A percentile compares a stretch with the other conserved stretches of the same genome.
Evolutionary conservation across 2,113 vertebrate species (phyloP).

Genomic region (Martes martes): DNA sequence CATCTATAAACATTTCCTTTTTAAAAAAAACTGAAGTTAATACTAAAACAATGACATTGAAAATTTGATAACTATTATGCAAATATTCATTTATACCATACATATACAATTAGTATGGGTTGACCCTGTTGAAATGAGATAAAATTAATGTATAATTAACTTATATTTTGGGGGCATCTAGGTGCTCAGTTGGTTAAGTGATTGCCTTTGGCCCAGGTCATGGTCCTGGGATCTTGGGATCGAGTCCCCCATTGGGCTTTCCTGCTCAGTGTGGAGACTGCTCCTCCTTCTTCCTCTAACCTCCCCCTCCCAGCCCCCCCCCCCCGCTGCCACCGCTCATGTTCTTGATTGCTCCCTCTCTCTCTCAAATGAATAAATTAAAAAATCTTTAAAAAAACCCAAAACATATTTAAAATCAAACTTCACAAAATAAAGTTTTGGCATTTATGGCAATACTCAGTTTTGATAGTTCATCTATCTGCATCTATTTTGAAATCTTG

Average conservation of each 20-base stretch:
- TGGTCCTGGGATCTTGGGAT: not conserved
- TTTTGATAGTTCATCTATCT: not conserved
- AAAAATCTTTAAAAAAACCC: not conserved
- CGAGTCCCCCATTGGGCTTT: not conserved
- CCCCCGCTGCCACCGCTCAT: not conserved
- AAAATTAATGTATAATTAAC: not conserved
- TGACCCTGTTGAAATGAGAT: not conserved
- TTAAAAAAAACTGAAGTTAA: not conserved
- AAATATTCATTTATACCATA: not conserved
- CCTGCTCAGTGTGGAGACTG: not conserved
- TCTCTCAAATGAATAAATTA: not conserved
- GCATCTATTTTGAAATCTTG: not conserved
- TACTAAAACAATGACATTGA: not conserved
- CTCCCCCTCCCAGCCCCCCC: too few species aligned
- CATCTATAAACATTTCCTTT: not conserved
- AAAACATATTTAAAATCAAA: not conserved
- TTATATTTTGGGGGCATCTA: not conserved
- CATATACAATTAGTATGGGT: not conserved
- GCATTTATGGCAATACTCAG: not conserved
- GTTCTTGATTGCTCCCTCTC: not conserved
- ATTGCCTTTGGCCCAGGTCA: not conserved
- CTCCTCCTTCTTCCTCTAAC: not conserved
- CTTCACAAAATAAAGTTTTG: not conserved
- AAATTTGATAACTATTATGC: not conserved
- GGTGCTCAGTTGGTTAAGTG: not conserved